A percentile compares a stretch with the other conserved stretches of the same genome.
phyloP scores from a whole-genome alignment of 30 jellyfish, hydroid and myxozoan genomes.

The Hydra vulgaris region DNA sequence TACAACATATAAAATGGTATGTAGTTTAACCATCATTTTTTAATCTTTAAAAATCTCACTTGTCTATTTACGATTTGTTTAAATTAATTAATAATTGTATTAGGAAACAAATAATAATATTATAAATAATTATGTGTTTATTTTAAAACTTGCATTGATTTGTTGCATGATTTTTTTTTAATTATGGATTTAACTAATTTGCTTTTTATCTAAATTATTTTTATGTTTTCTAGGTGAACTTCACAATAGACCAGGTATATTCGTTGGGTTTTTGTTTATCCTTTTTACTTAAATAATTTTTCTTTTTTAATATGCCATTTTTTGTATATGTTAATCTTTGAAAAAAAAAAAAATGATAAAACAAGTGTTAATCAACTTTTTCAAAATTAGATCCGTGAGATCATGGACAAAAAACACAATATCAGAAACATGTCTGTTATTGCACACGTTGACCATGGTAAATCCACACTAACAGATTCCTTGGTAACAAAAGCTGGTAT shows the following conservation, averaged over 20 bases:
- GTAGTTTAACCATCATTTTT: conserved; percentile 4
- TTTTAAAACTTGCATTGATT: no score
- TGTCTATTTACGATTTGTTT: not conserved
- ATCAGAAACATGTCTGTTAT: conserved; percentile 99
- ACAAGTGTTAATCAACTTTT: no score
- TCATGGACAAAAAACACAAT: conserved; percentile 96
- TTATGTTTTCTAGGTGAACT: conserved; percentile 73
- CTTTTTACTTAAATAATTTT: not conserved
- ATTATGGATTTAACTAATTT: no score
- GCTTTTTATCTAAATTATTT: no score
- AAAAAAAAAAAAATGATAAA: not conserved
- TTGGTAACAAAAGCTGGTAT: conserved; percentile 99
- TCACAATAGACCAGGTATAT: conserved; percentile 92
- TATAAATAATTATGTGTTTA: no score
- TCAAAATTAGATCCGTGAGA: conserved; percentile 88
- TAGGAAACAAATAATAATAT: no score
- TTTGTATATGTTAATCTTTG: not conserved
- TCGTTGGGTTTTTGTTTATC: not conserved
- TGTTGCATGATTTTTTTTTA: no score
- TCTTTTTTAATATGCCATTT: not conserved
- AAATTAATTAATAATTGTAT: no score
- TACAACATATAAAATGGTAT: conserved; percentile 3
- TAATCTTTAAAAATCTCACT: not conserved
- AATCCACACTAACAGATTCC: conserved; percentile 96
- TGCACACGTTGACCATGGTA: conserved; percentile 99